Evolutionary conservation across 2,113 vertebrate genomes (phyloP).

Genomic region (Capreolus pygargus): DNA sequence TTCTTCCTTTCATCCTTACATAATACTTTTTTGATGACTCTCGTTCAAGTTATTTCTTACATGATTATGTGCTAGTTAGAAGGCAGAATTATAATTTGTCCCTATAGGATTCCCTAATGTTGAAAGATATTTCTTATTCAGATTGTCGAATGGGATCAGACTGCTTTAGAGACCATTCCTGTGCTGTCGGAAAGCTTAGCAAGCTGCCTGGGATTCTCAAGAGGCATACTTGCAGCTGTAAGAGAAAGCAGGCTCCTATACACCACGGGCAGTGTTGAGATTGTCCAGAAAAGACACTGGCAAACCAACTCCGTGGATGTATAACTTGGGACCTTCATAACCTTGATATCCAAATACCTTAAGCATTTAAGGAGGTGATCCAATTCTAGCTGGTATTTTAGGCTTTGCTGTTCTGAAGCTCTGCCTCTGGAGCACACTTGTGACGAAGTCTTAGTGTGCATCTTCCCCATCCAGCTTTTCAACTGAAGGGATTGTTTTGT

Average conservation of each 20-base stretch:
- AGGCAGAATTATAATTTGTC: constrained; percentile 36
- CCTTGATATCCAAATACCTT: not conserved
- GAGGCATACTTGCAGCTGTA: not conserved
- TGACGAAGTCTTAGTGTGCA: not conserved
- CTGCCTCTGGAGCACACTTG: not conserved
- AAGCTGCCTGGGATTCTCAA: not conserved
- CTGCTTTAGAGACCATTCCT: not conserved
- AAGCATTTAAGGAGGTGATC: not conserved
- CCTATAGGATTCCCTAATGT: not conserved
- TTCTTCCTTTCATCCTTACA: not conserved
- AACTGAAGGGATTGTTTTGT: not conserved
- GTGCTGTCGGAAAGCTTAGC: not conserved
- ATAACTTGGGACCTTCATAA: not conserved
- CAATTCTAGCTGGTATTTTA: not conserved
- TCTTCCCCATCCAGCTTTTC: not conserved
- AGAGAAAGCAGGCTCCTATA: not conserved
- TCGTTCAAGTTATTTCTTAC: not conserved
- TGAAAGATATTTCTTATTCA: constrained; percentile 21
- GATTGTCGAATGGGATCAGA: not conserved
- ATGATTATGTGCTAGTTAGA: constrained; percentile 6
- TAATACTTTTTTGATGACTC: not conserved
- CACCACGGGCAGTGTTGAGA: not conserved
- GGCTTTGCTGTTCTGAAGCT: not conserved
- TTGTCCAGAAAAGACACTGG: not conserved
- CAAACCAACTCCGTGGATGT: not conserved